Evolutionary conservation across 2,113 vertebrate species (phyloP), one percentile per base, ranked within the genome.

Genomic region (Podarcis raffonei): DNA sequence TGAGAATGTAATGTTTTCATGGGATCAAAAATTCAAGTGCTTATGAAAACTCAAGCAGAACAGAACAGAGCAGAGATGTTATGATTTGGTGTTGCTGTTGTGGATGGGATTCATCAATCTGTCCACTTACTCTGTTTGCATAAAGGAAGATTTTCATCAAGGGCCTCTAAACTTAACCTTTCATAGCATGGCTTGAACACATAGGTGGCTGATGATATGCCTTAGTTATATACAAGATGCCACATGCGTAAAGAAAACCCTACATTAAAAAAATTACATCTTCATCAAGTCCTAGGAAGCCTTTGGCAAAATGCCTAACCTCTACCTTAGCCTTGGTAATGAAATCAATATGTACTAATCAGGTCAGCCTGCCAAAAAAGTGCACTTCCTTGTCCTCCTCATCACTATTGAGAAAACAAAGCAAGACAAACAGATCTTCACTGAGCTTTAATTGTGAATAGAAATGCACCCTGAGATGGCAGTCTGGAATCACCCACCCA

Each of bases 121-220:
- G 92, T 82, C 93, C 93, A 95, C 92, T 92, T 82, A 91, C 93
- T 95, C 92, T 90, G 91, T 86, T 80, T 86, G 76, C 79, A 85
- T 86, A 85, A 93, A 93, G 92, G 90, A 93, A 30, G 13, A 86
- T 48, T 13, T 22, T 32, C 37, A 66, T 53, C 42, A 62, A 65
- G 25, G 35, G 22, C 8, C 27, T 77, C 15, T n/a, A 62, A 37
- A 89, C 79, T 87, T 92, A 76, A 88, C 92, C 84, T 72, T 93
- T 90, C 90, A 90, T 91, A 93, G 87, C n/a, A 88, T 91, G 66
- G 48, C 83, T 78, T 82, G 91, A 89, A 93, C 84, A 81, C 71
- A 9, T 72, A 62, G 13, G 93, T 48, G 0, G n/a, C 81, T 91
- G 0, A 0, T 84, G 72, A 27, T 81, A 74, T 87, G 0, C 71